Percentiles rank a stretch among this genome's conserved stretches.
Conservation (phyloP, 2,888 invertebrate species). For the Cerastis leucographa region DNA sequence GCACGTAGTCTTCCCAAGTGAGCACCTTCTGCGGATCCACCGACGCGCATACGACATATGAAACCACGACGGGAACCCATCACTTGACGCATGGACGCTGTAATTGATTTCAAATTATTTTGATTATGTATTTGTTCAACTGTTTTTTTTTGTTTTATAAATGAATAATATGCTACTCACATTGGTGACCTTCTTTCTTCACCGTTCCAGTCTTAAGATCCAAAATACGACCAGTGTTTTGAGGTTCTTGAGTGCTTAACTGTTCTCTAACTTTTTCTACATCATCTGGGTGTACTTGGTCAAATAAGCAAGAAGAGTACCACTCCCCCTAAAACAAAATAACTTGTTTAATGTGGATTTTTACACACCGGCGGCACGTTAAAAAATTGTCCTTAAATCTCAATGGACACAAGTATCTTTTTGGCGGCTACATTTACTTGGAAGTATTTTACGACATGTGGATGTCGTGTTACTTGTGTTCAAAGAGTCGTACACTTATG, state of each 20-base stretch:
- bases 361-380: background rate
- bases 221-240: slow-evolving; percentile 98
- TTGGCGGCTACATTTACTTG: background rate
- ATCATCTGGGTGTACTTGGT: slow-evolving; percentile 99
- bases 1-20: slow-evolving; percentile 98
- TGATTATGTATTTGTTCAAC: background rate
- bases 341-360: background rate
- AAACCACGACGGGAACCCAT: slow-evolving; percentile 99
- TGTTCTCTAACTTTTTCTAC: slow-evolving; percentile 99
- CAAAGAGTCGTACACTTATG: background rate
- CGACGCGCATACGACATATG: slow-evolving; percentile 99
- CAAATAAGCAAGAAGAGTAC: slow-evolving; percentile 98
- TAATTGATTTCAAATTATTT: slow-evolving; percentile 24
- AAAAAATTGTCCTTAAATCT: background rate
- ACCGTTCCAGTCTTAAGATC: slow-evolving; percentile 99
- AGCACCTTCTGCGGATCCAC: slow-evolving; percentile 93
- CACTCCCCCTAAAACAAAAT: slow-evolving; percentile 94
- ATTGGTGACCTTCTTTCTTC: slow-evolving; percentile 99
- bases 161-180: slow-evolving; percentile 91
- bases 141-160: background rate
- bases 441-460: background rate
- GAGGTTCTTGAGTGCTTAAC: slow-evolving; percentile 98
- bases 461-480: background rate
- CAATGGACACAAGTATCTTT: background rate
- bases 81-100: slow-evolving; percentile 98